Base-by-base conservation (phyloP, 2,113 vertebrate species). In the Antidorcas marsupialis region DNA sequence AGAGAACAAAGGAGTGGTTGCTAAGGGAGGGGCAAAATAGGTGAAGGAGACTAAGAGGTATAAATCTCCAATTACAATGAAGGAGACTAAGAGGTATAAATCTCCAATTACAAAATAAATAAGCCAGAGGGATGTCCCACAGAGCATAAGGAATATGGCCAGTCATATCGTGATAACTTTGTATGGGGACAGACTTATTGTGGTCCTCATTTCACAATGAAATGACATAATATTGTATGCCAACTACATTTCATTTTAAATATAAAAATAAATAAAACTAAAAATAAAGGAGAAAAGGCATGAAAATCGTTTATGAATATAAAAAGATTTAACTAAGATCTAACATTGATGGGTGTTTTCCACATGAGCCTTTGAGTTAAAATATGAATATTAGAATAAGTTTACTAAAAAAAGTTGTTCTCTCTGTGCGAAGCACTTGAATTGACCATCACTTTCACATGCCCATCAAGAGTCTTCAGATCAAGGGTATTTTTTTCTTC, bases 291-390 rank as follows among this genome's bases (percentile, higher is more conserved):
- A 89, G 15, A 2, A 12, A 62, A 36, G 25, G 59, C 43, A 62
- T 23, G 16, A 0, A 14, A 43, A n/a, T 7, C 0, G 0, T 25
- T 64, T 57, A 47, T 55, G 28, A 90, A 52, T n/a, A 36, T 27
- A 76, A 60, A 89, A 74, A 64, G 50, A 53, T 81, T 45, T 62
- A 47, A 71, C 36, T 89, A 87, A 50, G 90, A 43, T 45, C 15
- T 52, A 81, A 55, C 36, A 79, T 21, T 52, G 25, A 30, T 8
- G 27, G 10, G 25, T 67, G 19, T 27, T 50, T 36, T 82, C 36
- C 14, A 64, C 4, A 57, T 2, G 3, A 87, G 28, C 0, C 33
- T 92, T 64, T 78, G 39, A 6, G 4, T 84, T 89, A 83, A 45
- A 91, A 85, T 57, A 45, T 16, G 19, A 55, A 67, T 57, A 10